Evolutionary conservation across 2,797 vertebrate genomes (phyloP), one percentile per base, ranked within the genome.

Genomic region (Myiotriccus ornatus): DNA sequence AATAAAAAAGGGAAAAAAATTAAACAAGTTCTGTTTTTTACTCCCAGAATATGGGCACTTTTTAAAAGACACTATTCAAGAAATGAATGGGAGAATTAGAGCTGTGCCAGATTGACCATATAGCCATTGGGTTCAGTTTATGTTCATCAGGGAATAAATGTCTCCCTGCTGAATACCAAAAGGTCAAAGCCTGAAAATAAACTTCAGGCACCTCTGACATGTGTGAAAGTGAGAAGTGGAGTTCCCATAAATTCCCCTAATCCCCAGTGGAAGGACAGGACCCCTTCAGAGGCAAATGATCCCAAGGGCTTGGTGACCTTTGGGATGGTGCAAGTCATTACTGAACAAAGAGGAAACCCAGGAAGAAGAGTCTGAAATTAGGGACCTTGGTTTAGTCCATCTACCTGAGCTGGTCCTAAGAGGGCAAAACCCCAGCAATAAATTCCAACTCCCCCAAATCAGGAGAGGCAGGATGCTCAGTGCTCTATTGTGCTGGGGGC

Each of bases 141-240:
- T 5, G 2, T 37, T 81, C 30, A 50, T 55, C 17, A 25, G 14
- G 10, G 37, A 57, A 68, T 35, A 65, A 56, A 46, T 34, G 18
- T 39, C 27, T 64, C 60, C 71, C 34, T 81, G 25, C 6, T 39
- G 57, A 69, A 34, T 49, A 71, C n/a, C n/a, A 65, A 57, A 52
- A 85, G 39, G 49, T 60, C 37, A 68, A 70, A 78, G 73, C 32
- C 65, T 73, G 76, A 89, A 95, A 92, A 93, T 86, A 76, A 81
- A 86, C 77, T 87, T 93, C 43, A 88, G 47, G 59, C 19, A 56
- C 52, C 67, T 88, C 14, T 14, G 7, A 69, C 3, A 14, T 0
- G 3, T 21, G 64, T 67, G 52, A 69, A 84, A 87, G 28, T 0
- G 0, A 74, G 30, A 12, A 71, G 32, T 23, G 15, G 56, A 52